phyloP scores from a whole-genome alignment of 92 coral and sea anemone species.

The Diadumene lineata region DNA sequence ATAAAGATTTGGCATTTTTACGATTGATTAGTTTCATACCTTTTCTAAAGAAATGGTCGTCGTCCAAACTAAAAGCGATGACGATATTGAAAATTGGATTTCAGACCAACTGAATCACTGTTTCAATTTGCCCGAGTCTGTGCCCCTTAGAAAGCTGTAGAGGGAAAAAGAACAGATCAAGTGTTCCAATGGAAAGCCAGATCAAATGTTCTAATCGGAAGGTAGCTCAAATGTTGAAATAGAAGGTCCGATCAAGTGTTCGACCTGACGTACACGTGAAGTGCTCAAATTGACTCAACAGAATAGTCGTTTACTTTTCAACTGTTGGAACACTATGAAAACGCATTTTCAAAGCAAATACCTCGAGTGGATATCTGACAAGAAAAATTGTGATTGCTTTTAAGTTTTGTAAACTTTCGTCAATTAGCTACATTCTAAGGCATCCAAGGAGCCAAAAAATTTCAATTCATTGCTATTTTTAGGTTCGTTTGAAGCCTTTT shows the following conservation, averaged over 20 bases:
- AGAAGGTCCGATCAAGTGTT: conserved; percentile 5
- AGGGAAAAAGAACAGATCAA: conserved; percentile 24
- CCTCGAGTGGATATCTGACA: conserved; percentile 48
- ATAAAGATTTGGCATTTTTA: too few relatives aligned
- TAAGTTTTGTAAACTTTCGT: conserved; percentile 28
- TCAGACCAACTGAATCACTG: not conserved
- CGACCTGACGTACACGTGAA: conserved; percentile 11
- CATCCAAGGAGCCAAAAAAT: conserved; percentile 28
- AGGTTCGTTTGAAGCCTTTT: not conserved
- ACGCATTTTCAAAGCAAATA: conserved; percentile 83
- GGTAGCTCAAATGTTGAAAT: conserved; percentile 1
- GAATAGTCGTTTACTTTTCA: conserved; percentile 20
- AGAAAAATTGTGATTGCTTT: conserved; percentile 17
- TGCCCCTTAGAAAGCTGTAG: conserved; percentile 29
- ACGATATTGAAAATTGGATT: not conserved
- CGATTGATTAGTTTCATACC: too few relatives aligned
- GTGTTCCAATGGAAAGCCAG: conserved; percentile 23
- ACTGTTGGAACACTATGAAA: conserved; percentile 18
- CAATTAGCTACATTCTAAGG: conserved; percentile 35
- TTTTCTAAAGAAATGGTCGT: too few relatives aligned
- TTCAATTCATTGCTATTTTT: conserved; percentile 17
- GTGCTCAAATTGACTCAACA: too few relatives aligned
- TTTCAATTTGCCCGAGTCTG: not conserved
- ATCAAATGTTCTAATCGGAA: conserved; percentile 16
- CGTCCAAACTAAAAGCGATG: too few relatives aligned